These are phyloP conservation scores for Trichogramma dendrolimi DNA, from an alignment of 2,888 invertebrate genomes.

Conservation along the genomic window DNA sequence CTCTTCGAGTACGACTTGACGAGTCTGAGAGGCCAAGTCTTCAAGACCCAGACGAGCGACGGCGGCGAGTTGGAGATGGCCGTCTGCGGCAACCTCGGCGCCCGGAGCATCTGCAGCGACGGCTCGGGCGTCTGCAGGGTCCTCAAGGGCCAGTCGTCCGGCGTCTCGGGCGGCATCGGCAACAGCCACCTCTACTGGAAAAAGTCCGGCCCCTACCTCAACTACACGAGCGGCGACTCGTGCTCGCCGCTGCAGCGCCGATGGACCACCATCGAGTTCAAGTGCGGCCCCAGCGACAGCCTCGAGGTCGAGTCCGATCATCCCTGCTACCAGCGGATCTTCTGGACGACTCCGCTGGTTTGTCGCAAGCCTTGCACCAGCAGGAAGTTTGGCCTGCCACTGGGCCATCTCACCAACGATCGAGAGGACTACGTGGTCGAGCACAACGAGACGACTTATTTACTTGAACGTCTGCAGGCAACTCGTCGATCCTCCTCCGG, in stretches of 20 bases:
- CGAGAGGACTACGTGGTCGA: no score
- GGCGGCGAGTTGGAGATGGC: background rate
- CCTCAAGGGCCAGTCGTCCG: background rate
- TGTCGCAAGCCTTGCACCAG: background rate
- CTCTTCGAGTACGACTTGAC: slow-evolving; percentile 7
- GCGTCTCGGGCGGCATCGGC: slow-evolving; percentile 37
- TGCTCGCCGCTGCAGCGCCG: slow-evolving; percentile 34
- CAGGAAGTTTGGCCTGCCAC: background rate
- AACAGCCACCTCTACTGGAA: slow-evolving; percentile 43
- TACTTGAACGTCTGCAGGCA: no score
- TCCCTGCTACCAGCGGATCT: slow-evolving; percentile 1
- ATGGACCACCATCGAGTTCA: slow-evolving; percentile 41
- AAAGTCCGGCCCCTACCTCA: slow-evolving; percentile 43
- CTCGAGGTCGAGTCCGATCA: background rate
- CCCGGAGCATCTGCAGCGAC: background rate
- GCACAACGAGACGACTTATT: no score
- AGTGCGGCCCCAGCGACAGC: slow-evolving; percentile 37
- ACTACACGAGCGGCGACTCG: slow-evolving; percentile 43
- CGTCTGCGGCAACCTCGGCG: no score
- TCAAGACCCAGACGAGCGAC: background rate
- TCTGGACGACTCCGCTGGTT: background rate
- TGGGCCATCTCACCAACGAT: background rate
- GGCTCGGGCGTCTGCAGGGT: slow-evolving; percentile 4
- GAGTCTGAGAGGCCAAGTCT: background rate
- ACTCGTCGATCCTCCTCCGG: no score